Evolutionary conservation across 2,888 invertebrate genomes (phyloP).

Genomic region (Archips xylosteana): DNA sequence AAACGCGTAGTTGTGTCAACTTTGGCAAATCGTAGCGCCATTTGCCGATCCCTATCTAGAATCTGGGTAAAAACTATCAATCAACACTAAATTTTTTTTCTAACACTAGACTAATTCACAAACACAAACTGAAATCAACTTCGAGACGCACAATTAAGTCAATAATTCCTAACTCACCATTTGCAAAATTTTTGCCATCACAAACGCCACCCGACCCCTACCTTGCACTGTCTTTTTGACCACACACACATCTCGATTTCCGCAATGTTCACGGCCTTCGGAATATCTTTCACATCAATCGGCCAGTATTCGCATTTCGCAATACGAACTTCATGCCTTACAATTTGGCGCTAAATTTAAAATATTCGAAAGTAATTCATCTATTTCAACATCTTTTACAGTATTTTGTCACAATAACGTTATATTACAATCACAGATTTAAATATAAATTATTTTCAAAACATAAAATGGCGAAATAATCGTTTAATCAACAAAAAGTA

Average conservation of each 20-base stretch:
- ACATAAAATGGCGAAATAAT: conserved; percentile 16
- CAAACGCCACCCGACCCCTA: conserved; percentile 92
- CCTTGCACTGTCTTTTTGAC: conserved; percentile 90
- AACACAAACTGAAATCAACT: conserved; percentile 72
- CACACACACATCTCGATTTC: conserved; percentile 86
- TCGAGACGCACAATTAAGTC: conserved; percentile 67
- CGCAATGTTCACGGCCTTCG: conserved; percentile 88
- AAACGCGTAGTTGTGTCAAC: conserved; percentile 86
- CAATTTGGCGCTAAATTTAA: conserved; percentile 79
- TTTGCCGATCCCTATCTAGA: conserved; percentile 83
- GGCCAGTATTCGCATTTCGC: conserved; percentile 86
- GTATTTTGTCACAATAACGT: background rate
- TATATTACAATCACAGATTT: background rate
- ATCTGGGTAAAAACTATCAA: conserved; percentile 76
- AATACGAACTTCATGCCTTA: conserved; percentile 85
- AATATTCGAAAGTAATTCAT: conserved; percentile 59
- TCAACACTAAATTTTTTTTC: conserved; percentile 74
- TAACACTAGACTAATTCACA: conserved; percentile 75
- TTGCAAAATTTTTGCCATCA: conserved; percentile 92
- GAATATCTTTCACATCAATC: conserved; percentile 88
- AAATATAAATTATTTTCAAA: background rate
- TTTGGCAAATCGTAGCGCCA: conserved; percentile 85
- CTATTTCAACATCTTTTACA: background rate
- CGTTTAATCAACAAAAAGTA: conserved; percentile 37
- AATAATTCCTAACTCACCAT: conserved; percentile 89